A percentile compares a stretch with the other conserved stretches of the same genome.
These are phyloP conservation scores for Danionella dracula DNA, from an alignment of 2,797 vertebrate species.

Conservation along the genomic window DNA sequence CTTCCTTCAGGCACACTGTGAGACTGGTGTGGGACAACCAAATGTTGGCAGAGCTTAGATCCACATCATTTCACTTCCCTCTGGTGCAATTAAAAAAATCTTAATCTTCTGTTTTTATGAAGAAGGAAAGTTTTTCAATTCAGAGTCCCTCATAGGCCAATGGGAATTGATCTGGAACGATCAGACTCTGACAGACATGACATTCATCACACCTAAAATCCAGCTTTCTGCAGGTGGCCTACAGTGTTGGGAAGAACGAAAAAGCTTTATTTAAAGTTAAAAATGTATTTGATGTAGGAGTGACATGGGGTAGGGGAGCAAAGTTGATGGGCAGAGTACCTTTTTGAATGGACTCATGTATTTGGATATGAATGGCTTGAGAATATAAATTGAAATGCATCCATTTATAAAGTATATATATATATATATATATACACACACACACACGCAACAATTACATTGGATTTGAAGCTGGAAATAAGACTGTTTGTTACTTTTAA, in stretches of 20 bases:
- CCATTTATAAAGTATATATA: too few relatives aligned
- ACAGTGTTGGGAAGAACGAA: background rate
- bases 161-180: background rate
- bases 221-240: constrained; percentile 13
- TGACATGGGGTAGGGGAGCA: too few relatives aligned
- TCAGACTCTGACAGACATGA: constrained; percentile 13
- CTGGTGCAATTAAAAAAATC: background rate
- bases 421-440: too few relatives aligned
- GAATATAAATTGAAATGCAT: too few relatives aligned
- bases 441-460: too few relatives aligned
- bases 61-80: background rate
- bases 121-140: constrained; percentile 17
- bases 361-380: too few relatives aligned
- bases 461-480: too few relatives aligned
- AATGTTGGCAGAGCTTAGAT: constrained; percentile 1
- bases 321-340: too few relatives aligned
- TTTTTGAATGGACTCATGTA: too few relatives aligned
- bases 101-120: background rate
- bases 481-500: too few relatives aligned
- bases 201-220: constrained; percentile 4
- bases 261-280: too few relatives aligned
- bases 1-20: constrained; percentile 50
- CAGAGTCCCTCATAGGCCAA: constrained; percentile 2
- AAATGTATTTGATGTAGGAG: too few relatives aligned
- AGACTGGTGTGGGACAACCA: background rate